phyloP scores from a whole-genome alignment of 2,888 invertebrate genomes.

The Antitype chi region DNA sequence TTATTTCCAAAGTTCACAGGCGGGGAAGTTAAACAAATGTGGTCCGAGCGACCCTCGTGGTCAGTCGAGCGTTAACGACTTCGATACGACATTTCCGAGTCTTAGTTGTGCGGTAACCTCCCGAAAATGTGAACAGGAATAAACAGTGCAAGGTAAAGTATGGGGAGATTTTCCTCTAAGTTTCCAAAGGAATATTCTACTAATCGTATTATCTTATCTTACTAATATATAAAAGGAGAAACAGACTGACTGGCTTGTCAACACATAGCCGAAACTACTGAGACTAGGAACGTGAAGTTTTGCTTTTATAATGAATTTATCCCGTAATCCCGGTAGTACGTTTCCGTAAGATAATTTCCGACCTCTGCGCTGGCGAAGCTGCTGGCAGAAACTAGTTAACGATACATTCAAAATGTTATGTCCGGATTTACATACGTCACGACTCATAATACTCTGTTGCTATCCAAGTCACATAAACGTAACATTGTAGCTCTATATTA shows the following conservation, averaged over 20 bases:
- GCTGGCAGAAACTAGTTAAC: conserved; percentile 5
- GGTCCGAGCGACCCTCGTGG: conserved; percentile 57
- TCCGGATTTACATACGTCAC: conserved; percentile 41
- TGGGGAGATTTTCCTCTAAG: conserved; percentile 18
- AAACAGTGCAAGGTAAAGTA: conserved; percentile 38
- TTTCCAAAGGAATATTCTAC: conserved; percentile 23
- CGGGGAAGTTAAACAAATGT: conserved; percentile 64
- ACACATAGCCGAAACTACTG: too few relatives aligned
- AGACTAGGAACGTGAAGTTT: too few relatives aligned
- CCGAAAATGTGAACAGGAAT: conserved; percentile 55
- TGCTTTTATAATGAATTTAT: too few relatives aligned
- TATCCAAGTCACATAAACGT: conserved; percentile 44
- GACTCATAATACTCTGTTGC: conserved; percentile 31
- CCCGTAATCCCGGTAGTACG: too few relatives aligned
- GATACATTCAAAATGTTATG: conserved; percentile 36
- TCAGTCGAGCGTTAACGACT: conserved; percentile 56
- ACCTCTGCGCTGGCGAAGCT: too few relatives aligned
- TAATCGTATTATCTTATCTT: too few relatives aligned
- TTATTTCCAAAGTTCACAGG: conserved; percentile 56
- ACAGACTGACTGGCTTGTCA: too few relatives aligned
- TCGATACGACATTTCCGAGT: conserved; percentile 55
- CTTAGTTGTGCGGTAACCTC: conserved; percentile 47
- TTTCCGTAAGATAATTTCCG: too few relatives aligned
- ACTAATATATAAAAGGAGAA: too few relatives aligned
- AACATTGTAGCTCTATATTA: conserved; percentile 51